Percentiles rank a stretch among this genome's conserved stretches.
Evolutionary conservation across 2,113 vertebrate species (phyloP).

Genomic region (Sebastes schlegelii): DNA sequence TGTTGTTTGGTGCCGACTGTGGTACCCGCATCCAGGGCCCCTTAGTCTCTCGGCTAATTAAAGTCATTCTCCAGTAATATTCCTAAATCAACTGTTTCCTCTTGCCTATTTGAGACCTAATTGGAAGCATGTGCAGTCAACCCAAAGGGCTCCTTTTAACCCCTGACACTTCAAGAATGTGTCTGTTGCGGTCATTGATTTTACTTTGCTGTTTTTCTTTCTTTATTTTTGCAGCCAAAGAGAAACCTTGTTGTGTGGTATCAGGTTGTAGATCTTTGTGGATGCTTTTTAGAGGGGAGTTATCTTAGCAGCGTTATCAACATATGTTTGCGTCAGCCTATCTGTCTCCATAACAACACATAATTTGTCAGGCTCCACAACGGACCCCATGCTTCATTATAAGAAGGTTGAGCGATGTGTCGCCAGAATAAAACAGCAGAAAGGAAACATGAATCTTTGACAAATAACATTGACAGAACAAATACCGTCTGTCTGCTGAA

Average conservation of each 20-base stretch:
- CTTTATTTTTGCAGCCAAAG: background rate
- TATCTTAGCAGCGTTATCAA: background rate
- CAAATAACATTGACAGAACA: background rate
- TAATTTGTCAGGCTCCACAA: background rate
- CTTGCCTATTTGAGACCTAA: constrained; percentile 68
- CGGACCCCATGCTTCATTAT: constrained; percentile 9
- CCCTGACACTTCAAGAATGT: constrained; percentile 69
- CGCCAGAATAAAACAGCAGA: background rate
- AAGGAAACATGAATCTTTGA: background rate
- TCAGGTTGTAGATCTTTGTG: background rate
- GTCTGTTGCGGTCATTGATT: constrained; percentile 40
- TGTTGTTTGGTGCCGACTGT: constrained; percentile 37
- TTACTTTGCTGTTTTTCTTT: constrained; percentile 26
- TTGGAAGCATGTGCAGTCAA: constrained; percentile 75
- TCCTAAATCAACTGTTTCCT: constrained; percentile 75
- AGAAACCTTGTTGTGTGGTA: background rate
- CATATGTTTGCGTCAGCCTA: background rate
- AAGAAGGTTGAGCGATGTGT: constrained; percentile 7
- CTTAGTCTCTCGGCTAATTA: constrained; percentile 70
- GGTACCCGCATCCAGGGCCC: constrained; percentile 25
- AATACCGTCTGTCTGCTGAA: constrained; percentile 1
- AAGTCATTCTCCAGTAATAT: constrained; percentile 79
- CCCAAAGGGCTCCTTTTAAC: constrained; percentile 58
- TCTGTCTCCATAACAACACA: constrained; percentile 7
- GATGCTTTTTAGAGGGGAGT: background rate